phyloP scores from a whole-genome alignment of 2,888 invertebrate species.

The Amblyjoppa fuscipennis region DNA sequence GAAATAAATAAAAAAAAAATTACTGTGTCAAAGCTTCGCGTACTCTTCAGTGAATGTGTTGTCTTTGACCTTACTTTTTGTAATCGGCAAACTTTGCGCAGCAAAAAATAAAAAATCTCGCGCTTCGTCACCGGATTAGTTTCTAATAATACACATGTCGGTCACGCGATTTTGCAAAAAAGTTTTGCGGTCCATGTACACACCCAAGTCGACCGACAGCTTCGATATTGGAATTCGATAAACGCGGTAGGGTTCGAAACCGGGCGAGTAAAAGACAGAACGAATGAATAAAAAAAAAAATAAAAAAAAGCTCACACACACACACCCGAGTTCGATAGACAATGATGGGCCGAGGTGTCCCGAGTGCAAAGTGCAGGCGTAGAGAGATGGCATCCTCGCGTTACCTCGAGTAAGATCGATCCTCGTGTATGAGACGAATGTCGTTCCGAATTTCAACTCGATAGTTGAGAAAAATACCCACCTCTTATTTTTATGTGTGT shows the following conservation, averaged over 20 bases:
- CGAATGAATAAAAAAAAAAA: not conserved
- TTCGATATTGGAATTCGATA: constrained; percentile 31
- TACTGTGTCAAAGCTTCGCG: not conserved
- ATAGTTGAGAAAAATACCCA: constrained; percentile 28
- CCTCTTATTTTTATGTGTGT: not conserved
- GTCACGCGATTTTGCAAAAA: constrained; percentile 25
- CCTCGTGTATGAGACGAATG: constrained; percentile 27
- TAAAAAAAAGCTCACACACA: not conserved
- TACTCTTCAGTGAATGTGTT: not conserved
- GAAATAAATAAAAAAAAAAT: not conserved
- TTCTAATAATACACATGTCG: constrained; percentile 8
- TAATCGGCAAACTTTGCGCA: not conserved
- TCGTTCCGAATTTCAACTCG: constrained; percentile 30
- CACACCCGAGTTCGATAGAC: constrained; percentile 2
- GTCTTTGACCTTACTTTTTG: constrained; percentile 1
- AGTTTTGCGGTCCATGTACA: constrained; percentile 13
- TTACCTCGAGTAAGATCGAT: constrained; percentile 34
- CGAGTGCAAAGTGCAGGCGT: constrained; percentile 46
- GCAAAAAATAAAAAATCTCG: not conserved
- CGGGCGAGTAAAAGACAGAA: not conserved
- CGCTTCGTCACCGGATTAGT: not conserved
- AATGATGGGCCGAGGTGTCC: constrained; percentile 17
- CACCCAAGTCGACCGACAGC: not conserved
- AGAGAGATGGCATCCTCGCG: constrained; percentile 8
- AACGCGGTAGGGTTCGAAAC: not conserved